A percentile compares a stretch with the other conserved stretches of the same genome.
Evolutionary conservation across 2,113 vertebrate species (phyloP).

Genomic region (Psilopogon haemacephalus): DNA sequence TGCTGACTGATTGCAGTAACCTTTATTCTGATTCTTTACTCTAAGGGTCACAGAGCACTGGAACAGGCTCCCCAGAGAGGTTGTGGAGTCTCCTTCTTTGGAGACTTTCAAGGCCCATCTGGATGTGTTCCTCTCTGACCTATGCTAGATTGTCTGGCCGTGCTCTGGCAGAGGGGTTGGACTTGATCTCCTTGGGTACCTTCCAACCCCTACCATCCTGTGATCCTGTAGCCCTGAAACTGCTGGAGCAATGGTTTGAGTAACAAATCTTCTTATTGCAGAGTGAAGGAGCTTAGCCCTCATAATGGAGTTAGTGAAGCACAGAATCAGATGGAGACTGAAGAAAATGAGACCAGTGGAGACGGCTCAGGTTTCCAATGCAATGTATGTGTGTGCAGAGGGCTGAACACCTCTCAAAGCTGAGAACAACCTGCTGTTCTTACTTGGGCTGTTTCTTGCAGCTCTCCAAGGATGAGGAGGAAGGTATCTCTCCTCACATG

Average conservation of each 20-base stretch:
- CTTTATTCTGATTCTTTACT: not conserved
- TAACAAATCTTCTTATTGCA: conserved; percentile 50
- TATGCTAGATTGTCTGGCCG: too few species aligned
- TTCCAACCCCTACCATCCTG: too few species aligned
- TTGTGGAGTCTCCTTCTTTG: too few species aligned
- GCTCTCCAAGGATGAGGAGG: conserved; percentile 72
- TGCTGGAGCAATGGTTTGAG: not conserved
- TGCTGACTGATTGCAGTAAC: conserved; percentile 49
- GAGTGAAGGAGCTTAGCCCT: conserved; percentile 80
- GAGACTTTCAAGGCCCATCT: too few species aligned
- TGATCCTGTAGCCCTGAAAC: not conserved
- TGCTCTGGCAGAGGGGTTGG: too few species aligned
- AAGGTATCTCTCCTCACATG: conserved; percentile 74
- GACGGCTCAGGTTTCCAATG: not conserved
- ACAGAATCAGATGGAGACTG: conserved; percentile 75
- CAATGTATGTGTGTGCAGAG: conserved; percentile 55
- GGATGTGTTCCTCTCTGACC: too few species aligned
- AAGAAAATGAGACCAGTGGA: conserved; percentile 37
- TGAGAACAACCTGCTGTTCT: conserved; percentile 4
- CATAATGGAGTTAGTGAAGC: conserved; percentile 63
- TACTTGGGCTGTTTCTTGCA: conserved; percentile 39
- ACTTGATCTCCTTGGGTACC: too few species aligned
- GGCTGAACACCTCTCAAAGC: not conserved
- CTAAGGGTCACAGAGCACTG: too few species aligned
- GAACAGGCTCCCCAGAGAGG: too few species aligned